Evolutionary conservation across 92 coral and sea anemone species (phyloP), one percentile per base, ranked within the genome.

Genomic region (Galaxea fascicularis): DNA sequence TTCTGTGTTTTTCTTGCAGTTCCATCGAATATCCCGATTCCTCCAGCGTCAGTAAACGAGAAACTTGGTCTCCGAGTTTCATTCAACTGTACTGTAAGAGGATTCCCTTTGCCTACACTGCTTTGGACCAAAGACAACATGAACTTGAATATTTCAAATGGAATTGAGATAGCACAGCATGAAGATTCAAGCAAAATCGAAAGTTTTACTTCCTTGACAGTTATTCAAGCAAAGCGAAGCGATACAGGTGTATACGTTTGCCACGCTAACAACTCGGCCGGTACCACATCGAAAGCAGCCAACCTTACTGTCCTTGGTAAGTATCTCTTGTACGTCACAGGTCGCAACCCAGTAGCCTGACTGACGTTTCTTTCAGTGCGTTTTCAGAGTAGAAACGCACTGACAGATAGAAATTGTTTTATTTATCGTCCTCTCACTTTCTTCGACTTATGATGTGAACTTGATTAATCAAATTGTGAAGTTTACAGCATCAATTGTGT

Each of bases 1-100:
- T 72, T 1, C 28, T 17, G 20, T 14, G 5, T 2, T 84, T 30
- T 51, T 12, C 14, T 39, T 64, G 8, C 79, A 89, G 90, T 86
- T 28, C 89, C 74, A 8, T 73, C 90, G 15, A 39, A 47, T 20
- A 80, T 83, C 25, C 41, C 35, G n/a, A 51, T 29, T 15, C 73
- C 72, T 2, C 79, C 71, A 45, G 17, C 63, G 45, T 73, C 87
- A 3, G 8, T 49, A 13, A 18, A 18, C 1, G 64, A 60, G 39
- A 39, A 73, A 10, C 54, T 80, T 49, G 76, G 73, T 14, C 4
- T n/a, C 52, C 51, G 56, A 27, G 84, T 78, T 11, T 84, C 85
- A 1, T 78, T 93, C 7, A 80, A 74, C 26, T 93, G 96, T 22
- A 60, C 66, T 3, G 86, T 80, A 10, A 77, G 91, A n/a, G 96